Evolutionary conservation across 1,140 invertebrate species (phyloP).

Genomic region (Choristoneura fumiferana): DNA sequence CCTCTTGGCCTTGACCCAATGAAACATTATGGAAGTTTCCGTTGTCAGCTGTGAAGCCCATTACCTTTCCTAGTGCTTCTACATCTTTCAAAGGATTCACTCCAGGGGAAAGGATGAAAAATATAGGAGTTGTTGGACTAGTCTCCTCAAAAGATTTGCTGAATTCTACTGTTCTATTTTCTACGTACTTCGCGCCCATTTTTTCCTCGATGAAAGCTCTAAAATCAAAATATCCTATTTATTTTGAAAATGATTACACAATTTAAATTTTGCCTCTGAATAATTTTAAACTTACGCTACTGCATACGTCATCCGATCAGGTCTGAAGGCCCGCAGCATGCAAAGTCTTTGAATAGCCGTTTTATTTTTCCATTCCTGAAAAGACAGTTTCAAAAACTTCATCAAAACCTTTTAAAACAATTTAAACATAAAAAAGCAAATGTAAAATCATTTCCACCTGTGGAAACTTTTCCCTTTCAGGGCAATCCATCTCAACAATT

Average conservation of each 20-base stretch:
- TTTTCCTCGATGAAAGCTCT: slow-evolving; percentile 97
- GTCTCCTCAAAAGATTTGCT: slow-evolving; percentile 97
- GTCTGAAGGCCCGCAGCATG: slow-evolving; percentile 95
- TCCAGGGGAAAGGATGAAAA: slow-evolving; percentile 97
- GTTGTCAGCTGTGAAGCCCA: slow-evolving; percentile 89
- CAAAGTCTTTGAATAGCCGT: slow-evolving; percentile 93
- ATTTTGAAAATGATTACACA: neutral
- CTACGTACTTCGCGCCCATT: slow-evolving; percentile 93
- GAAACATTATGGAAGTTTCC: slow-evolving; percentile 97
- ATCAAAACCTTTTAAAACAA: neutral
- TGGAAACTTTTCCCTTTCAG: slow-evolving; percentile 98
- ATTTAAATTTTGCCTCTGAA: neutral
- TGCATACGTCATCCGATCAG: slow-evolving; percentile 96
- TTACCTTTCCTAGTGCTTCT: slow-evolving; percentile 90
- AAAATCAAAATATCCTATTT: slow-evolving; percentile 38
- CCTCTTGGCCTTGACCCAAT: slow-evolving; percentile 97
- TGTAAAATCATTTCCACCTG: slow-evolving; percentile 77
- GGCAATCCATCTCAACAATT: slow-evolving; percentile 95
- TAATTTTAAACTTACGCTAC: slow-evolving; percentile 80
- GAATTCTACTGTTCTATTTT: slow-evolving; percentile 93
- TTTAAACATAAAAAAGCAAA: neutral
- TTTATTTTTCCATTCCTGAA: slow-evolving; percentile 97
- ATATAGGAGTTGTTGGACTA: slow-evolving; percentile 94
- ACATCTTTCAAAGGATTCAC: slow-evolving; percentile 98
- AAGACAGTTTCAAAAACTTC: slow-evolving; percentile 22